Base-by-base conservation (phyloP, 2,888 invertebrate genomes). In the Teleiodes luculella region DNA sequence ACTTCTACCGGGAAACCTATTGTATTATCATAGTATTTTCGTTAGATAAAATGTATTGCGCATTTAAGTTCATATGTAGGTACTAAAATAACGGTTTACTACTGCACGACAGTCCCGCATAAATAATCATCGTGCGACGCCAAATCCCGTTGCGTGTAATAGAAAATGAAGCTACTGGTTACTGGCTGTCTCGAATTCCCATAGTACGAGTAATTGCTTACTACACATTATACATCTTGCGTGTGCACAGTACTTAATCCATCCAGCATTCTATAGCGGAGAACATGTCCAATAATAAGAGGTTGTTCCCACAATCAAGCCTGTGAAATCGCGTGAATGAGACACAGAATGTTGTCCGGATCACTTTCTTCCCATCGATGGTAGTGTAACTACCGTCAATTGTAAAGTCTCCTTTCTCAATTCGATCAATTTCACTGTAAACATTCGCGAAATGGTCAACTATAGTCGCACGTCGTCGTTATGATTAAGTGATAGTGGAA, bases 401-500 rank as follows among this genome's bases (percentile, higher is more conserved):
- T 68, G 76, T 66, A 61, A 60, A 55, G 60, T 57, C 59, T 60
- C 72, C 70, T 74, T 73, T 72, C 75, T 67, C 67, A 58, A 59
- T 60, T 63, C 65, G 70, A 78, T 76, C 74, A 74, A 69, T 80
- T 79, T 75, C 75, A 74, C 75, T 61, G 60, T 67, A 72, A 70
- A 68, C 64, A 74, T 70, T 71, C 65, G 66, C 62, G 61, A 65
- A 63, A 57, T 54, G 57, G 50, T 55, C 56, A 51, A 58, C 60
- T 55, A 56, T 61, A 57, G 59, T 53, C 59, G 54, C n/a, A n/a
- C n/a, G 45, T 43, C 30, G 56, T 60, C 57, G 57, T 63, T 52
- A 55, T 55, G 59, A 62, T 63, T 58, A 54, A 60, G 64, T 65
- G 60, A 59, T 58, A 65, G 63, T 66, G 67, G 66, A 66, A 69